Evolutionary conservation across 2,888 invertebrate species (phyloP).

Genomic region (Nezara viridula): DNA sequence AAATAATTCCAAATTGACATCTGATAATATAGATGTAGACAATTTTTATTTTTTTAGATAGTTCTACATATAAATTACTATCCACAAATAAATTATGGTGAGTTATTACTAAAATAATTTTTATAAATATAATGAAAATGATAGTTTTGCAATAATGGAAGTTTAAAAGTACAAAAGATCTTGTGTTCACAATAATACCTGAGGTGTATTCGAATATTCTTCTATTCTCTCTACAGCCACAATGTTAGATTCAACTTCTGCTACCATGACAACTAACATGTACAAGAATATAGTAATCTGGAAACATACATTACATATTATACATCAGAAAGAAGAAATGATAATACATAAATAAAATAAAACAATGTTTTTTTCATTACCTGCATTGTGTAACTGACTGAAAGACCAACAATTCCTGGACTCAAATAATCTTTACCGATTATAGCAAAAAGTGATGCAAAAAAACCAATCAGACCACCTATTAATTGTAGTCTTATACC

Average conservation of each 20-base stretch:
- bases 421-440: conserved; percentile 79
- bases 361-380: conserved; percentile 69
- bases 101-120: no score
- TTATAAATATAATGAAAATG: no score
- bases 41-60: no score
- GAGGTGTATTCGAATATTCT: conserved; percentile 90
- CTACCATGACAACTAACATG: conserved; percentile 96
- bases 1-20: no score
- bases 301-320: conserved; percentile 67
- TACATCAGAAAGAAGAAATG: conserved; percentile 67
- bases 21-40: no score
- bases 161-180: neutral
- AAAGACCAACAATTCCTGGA: conserved; percentile 88
- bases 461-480: conserved; percentile 95
- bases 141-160: neutral
- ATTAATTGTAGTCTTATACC: conserved; percentile 96
- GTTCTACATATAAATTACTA: no score
- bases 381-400: conserved; percentile 89
- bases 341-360: neutral
- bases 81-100: no score
- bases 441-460: conserved; percentile 94
- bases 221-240: conserved; percentile 97
- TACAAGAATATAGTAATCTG: conserved; percentile 95
- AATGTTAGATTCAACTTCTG: conserved; percentile 97
- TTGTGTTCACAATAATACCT: conserved; percentile 69